Base-by-base conservation (phyloP, 2,797 vertebrate genomes). In the Chelmon rostratus region DNA sequence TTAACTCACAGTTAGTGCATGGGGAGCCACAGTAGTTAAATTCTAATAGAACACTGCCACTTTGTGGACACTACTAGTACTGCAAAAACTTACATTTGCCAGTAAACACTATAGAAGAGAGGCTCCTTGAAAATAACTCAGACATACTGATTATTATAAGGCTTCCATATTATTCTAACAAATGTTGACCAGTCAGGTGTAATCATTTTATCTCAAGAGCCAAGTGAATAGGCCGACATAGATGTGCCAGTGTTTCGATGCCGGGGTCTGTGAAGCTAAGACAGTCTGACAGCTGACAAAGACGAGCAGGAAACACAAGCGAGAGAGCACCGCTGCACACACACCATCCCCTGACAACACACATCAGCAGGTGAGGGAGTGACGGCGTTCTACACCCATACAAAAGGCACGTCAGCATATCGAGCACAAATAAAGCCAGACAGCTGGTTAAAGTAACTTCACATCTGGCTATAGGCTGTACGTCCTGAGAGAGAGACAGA, bases 11-110 rank as follows among this genome's bases (percentile, higher is more conserved):
- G 54, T 68, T 59, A 40, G 46, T 62, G 46, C 35, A 66, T 33
- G 25, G 57, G 49, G 76, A 5, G 0, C 10, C 23, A 69, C 15
- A n/a, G 47, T 12, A 28, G 46, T 66, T 57, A 0, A 88, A 86
- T 54, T 82, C 62, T 92, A 35, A 74, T 76, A 31, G 57, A 90
- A 74, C 78, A 93, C 83, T 92, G 78, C 90, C 93, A 54, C 83
- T 37, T 3, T 82, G 93, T 93, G 94, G 88, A 68, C 8, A 15
- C 1, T 53, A 1, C 3, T 28, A 47, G 87, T 82, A 95, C 64
- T 93, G 74, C 64, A 70, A 59, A 62, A 1, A 37, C 44, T 35
- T 42, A 47, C 10, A 63, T 18, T 56, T 35, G 2, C 7, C 8
- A n/a, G 18, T 54, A 35, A 11, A 46, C 13, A 21, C 35, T 37